A percentile compares a stretch with the other conserved stretches of the same genome.
Conservation (phyloP, 2,797 vertebrate genomes). For the Geotrypetes seraphini region DNA sequence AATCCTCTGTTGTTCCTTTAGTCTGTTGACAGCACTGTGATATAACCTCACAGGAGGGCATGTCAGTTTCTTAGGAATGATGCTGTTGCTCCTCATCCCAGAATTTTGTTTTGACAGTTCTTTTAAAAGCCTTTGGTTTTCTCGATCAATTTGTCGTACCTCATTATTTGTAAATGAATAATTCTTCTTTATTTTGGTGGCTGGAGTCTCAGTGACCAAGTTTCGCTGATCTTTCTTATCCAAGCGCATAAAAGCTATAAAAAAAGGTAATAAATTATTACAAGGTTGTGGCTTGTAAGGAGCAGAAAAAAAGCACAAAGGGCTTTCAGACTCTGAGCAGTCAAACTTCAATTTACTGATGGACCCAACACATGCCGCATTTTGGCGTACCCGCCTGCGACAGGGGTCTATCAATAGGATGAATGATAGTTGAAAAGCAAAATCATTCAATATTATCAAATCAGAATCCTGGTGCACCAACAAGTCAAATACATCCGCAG, state of each 20-base stretch:
- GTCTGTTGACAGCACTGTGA: slow-evolving; percentile 79
- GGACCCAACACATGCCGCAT: no score
- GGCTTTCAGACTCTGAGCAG: no score
- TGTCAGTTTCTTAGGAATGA: slow-evolving; percentile 19
- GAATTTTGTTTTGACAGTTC: slow-evolving; percentile 64
- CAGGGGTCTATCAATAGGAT: no score
- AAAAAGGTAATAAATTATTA: slow-evolving; percentile 13
- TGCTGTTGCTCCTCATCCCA: slow-evolving; percentile 43
- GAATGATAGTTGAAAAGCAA: no score
- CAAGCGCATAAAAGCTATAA: slow-evolving; percentile 57
- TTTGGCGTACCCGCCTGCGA: no score
- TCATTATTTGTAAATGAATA: slow-evolving; percentile 81
- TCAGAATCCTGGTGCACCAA: no score
- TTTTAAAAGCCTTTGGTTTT: slow-evolving; percentile 82
- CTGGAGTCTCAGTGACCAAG: slow-evolving; percentile 39
- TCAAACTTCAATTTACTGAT: no score
- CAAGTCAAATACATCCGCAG: no score
- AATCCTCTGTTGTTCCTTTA: slow-evolving; percentile 80
- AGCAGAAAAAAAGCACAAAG: no score
- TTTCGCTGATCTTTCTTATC: slow-evolving; percentile 54
- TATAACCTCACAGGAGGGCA: slow-evolving; percentile 35
- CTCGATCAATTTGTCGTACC: slow-evolving; percentile 73
- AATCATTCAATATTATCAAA: no score
- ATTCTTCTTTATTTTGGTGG: slow-evolving; percentile 63
- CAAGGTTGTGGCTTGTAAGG: no score